Evolutionary conservation across 2,888 invertebrate species (phyloP), one percentile per base, ranked within the genome.

Genomic region (Odiellus spinosus): DNA sequence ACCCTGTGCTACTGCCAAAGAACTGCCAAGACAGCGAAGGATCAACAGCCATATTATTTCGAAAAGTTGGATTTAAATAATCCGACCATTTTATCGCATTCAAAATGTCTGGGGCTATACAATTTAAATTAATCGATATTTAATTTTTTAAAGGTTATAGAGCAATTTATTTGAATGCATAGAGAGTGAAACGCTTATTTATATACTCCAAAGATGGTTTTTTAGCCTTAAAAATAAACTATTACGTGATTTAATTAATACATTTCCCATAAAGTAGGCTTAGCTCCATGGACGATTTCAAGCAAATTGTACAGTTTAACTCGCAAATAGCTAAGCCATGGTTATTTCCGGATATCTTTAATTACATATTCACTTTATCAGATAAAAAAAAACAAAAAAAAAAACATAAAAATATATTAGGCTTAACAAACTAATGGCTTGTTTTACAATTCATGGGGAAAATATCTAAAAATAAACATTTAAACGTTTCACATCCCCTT

Each of bases 11-110:
- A 56, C 90, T 90, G 21, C 96, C 93, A 65, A 96, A 98, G 67
- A 93, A 95, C 68, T 98, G 98, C 90, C 95, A 98, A 1, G 82
- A 81, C 33, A 93, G 67, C 0, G 87, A 84, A 1, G 90, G 88
- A 70, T 93, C 88, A 0, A 80, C 76, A 54, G 80, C 74, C 62
- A 84, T 85, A 66, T 96, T 96, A 60, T 80, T 76, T 45, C 70
- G 71, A 65, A 95, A 96, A 6, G 80, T 76, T 26, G 78, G 73
- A 60, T 93, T 85, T 44, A 98, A 71, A 15, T 71, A 73, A 63
- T 83, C 80, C 0, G 95, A 88, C 93, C 95, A 96, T 62, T 78
- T 73, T 49, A 96, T 86, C 33, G 88, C 90, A 66, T 84, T 80
- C 51, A 91, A 77, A 5, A 95, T 85, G 59, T 82, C 80, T 46